Evolutionary conservation across 2,888 invertebrate species (phyloP).

Genomic region (Meghimatium bilineatum): DNA sequence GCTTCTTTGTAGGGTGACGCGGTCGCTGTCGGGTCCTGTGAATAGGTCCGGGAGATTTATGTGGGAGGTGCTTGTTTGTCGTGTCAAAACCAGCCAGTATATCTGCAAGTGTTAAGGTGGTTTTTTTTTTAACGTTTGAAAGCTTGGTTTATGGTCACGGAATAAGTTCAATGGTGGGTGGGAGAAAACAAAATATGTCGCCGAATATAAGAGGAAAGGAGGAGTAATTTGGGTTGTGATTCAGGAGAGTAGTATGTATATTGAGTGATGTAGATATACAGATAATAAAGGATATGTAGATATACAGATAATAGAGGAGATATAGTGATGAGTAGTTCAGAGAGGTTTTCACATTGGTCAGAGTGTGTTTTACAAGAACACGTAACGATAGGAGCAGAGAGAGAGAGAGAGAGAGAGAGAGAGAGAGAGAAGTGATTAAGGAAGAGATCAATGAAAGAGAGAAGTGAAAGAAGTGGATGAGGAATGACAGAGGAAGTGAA

Average conservation of each 20-base stretch:
- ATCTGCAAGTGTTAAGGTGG: not conserved
- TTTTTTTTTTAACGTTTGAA: too few relatives aligned
- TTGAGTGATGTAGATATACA: not conserved
- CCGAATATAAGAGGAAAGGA: not conserved
- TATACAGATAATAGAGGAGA: not conserved
- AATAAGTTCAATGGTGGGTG: not conserved
- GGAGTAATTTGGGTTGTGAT: not conserved
- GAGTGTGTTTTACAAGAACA: too few relatives aligned
- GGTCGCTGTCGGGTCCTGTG: not conserved
- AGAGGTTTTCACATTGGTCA: not conserved
- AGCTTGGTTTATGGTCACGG: too few relatives aligned
- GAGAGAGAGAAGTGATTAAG: too few relatives aligned
- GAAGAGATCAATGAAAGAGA: too few relatives aligned
- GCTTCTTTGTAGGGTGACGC: not conserved
- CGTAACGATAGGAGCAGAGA: too few relatives aligned
- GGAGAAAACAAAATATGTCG: not conserved
- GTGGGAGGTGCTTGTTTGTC: not conserved
- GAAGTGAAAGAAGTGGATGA: not conserved
- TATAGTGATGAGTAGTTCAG: not conserved
- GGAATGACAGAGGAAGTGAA: not conserved
- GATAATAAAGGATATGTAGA: not conserved
- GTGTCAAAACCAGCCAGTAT: not conserved
- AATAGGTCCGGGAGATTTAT: conserved; percentile 15
- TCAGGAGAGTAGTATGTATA: not conserved
- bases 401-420: not conserved